A percentile compares a stretch with the other conserved stretches of the same genome.
phyloP scores from a whole-genome alignment of 1,140 invertebrate genomes.

The Bombus confusus region DNA sequence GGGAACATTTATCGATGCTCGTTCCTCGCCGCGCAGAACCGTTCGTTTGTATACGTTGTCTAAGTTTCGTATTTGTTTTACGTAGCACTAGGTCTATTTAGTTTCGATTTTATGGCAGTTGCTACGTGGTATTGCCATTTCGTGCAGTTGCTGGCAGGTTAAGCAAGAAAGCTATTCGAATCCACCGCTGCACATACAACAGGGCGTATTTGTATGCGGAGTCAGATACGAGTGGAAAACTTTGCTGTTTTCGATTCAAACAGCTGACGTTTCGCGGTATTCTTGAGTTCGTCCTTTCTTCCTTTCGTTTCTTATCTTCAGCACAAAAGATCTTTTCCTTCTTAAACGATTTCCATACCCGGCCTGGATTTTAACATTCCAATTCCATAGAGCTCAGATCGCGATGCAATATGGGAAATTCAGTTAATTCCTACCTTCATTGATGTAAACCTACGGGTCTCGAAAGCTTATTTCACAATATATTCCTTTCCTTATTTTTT shows the following conservation, averaged over 20 bases:
- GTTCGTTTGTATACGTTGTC: background rate
- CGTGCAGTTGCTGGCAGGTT: background rate
- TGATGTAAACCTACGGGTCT: background rate
- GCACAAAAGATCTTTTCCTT: background rate
- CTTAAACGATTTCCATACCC: background rate
- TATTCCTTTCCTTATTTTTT: too few species aligned
- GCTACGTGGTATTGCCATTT: background rate
- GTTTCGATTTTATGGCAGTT: background rate
- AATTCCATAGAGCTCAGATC: background rate
- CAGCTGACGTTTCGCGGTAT: background rate
- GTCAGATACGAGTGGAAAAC: background rate
- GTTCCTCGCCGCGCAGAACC: background rate
- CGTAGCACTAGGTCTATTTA: background rate
- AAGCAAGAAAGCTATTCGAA: background rate
- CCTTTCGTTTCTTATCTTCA: background rate
- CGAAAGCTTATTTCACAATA: background rate
- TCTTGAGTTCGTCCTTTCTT: background rate
- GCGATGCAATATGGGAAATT: background rate
- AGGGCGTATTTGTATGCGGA: background rate
- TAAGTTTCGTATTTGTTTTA: background rate
- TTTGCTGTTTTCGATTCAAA: background rate
- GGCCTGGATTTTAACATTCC: background rate
- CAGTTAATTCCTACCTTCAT: background rate
- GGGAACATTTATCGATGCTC: slow-evolving; percentile 11
- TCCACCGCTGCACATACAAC: background rate